phyloP scores from a whole-genome alignment of 2,113 vertebrate species.

The Polypterus senegalus region DNA sequence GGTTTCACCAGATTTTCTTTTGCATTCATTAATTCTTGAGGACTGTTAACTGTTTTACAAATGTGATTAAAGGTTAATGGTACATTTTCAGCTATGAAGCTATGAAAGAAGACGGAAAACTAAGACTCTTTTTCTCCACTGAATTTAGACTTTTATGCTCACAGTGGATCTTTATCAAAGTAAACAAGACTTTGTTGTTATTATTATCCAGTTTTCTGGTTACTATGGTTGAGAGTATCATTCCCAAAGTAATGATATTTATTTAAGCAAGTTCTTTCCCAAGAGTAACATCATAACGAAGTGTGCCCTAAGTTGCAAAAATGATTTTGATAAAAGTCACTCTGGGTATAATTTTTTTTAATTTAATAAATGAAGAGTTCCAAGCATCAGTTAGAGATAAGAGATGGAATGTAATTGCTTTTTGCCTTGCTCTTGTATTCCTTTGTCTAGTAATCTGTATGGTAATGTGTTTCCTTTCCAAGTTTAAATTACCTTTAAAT shows the following conservation, averaged over 20 bases:
- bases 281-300: background rate
- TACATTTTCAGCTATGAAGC: no score
- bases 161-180: constrained; percentile 25
- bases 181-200: constrained; percentile 27
- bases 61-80: no score
- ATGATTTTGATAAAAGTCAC: constrained; percentile 4
- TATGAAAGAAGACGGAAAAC: no score
- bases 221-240: constrained; percentile 42
- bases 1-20: no score
- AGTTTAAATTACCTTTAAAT: background rate
- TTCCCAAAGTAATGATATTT: constrained; percentile 21
- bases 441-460: background rate
- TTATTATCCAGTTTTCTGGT: constrained; percentile 25
- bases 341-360: background rate
- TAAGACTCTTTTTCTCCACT: constrained; percentile 8
- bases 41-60: no score
- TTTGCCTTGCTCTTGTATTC: background rate
- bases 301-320: background rate
- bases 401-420: constrained; percentile 1
- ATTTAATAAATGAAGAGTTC: background rate
- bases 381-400: constrained; percentile 4
- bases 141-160: constrained; percentile 24
- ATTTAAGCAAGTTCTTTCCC: constrained; percentile 7
- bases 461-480: background rate
- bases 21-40: no score